phyloP scores from a whole-genome alignment of 1,140 invertebrate genomes.

The Saccostrea echinata region DNA sequence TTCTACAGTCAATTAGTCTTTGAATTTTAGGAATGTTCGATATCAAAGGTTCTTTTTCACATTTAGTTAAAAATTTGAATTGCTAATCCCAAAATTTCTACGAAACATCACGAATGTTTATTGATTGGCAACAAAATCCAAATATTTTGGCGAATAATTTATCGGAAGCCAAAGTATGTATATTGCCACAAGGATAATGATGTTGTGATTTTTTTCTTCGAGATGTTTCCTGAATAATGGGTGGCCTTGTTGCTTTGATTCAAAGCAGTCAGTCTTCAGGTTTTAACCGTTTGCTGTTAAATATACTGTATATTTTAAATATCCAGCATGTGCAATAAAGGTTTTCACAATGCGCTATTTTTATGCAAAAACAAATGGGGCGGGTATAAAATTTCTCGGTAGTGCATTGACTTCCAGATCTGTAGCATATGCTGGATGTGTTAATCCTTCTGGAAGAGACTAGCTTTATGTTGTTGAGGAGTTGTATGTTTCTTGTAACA shows the following conservation, averaged over 20 bases:
- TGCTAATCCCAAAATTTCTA: not conserved
- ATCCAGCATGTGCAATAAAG: slow-evolving; percentile 24
- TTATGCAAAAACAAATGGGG: not conserved
- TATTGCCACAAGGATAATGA: slow-evolving; percentile 13
- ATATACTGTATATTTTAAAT: not conserved
- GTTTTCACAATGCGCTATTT: not conserved
- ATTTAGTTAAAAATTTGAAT: not conserved
- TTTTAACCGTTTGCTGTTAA: not conserved
- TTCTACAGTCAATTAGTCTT: not conserved
- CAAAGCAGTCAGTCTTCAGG: not conserved
- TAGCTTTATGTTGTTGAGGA: not conserved
- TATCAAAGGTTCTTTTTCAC: not conserved
- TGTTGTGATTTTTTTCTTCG: not conserved
- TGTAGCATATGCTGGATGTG: not conserved
- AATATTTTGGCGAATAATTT: slow-evolving; percentile 31
- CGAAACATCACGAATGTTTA: slow-evolving; percentile 11
- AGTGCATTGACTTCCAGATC: not conserved
- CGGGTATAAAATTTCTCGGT: not conserved
- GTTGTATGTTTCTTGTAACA: not conserved
- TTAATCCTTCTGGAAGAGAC: not conserved
- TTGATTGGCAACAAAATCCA: slow-evolving; percentile 34
- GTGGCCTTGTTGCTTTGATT: not conserved
- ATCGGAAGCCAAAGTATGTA: slow-evolving; percentile 4
- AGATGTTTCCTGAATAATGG: not conserved
- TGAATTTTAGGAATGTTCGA: not conserved